A percentile compares a stretch with the other conserved stretches of the same genome.
Evolutionary conservation across 2,797 vertebrate species (phyloP).

Genomic region (Lycodopsis pacificus): DNA sequence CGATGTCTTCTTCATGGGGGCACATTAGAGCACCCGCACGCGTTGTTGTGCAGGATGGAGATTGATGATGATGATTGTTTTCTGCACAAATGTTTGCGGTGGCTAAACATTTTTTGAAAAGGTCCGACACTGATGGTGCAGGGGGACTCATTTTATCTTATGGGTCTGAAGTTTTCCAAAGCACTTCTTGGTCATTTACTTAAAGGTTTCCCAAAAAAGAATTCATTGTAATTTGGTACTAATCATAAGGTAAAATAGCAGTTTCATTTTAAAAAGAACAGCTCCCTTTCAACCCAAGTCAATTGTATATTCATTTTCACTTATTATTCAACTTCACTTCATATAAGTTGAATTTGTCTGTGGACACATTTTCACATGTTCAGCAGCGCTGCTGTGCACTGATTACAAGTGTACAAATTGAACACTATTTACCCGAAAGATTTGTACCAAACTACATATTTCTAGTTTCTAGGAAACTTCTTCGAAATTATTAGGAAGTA

Average conservation of each 20-base stretch:
- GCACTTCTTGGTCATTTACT: background rate
- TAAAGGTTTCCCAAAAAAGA: background rate
- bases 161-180: background rate
- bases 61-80: constrained; percentile 24
- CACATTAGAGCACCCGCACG: background rate
- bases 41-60: constrained; percentile 57
- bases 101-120: background rate
- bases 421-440: background rate
- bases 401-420: background rate
- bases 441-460: background rate
- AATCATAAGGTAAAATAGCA: background rate
- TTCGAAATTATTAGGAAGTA: background rate
- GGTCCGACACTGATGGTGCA: background rate
- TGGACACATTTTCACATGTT: background rate
- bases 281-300: background rate
- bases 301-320: background rate
- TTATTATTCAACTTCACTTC: background rate
- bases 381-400: background rate
- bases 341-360: background rate
- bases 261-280: background rate
- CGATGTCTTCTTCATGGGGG: constrained; percentile 55
- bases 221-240: background rate
- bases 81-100: constrained; percentile 31
- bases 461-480: background rate
- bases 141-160: background rate